Evolutionary conservation across 1,140 invertebrate genomes (phyloP).

Genomic region (Meloidogyne floridensis): DNA sequence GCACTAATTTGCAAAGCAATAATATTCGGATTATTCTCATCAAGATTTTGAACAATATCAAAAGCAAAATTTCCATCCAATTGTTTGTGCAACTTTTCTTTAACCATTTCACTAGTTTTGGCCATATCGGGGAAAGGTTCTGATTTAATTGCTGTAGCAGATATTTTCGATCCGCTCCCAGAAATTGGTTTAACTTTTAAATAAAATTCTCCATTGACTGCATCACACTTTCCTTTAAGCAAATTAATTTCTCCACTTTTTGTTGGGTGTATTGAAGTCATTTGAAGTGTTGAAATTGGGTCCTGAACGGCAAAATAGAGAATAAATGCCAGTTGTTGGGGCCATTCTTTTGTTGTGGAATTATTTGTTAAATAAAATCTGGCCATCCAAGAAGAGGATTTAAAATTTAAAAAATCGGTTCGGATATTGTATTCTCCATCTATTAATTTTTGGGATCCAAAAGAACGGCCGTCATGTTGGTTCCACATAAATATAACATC

Average conservation of each 20-base stretch:
- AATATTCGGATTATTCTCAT: slow-evolving; percentile 23
- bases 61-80: slow-evolving; percentile 21
- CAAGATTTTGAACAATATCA: not conserved
- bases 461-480: slow-evolving; percentile 85
- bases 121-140: slow-evolving; percentile 27
- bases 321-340: slow-evolving; percentile 22
- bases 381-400: slow-evolving; percentile 80
- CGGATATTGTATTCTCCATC: slow-evolving; percentile 78
- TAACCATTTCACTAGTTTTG: not conserved
- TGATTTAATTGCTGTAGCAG: not conserved
- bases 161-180: not conserved
- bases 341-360: not conserved
- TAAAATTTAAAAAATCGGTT: slow-evolving; percentile 83
- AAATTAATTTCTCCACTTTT: not conserved
- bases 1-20: slow-evolving; percentile 26
- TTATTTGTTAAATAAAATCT: slow-evolving; percentile 35
- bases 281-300: not conserved
- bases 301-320: slow-evolving; percentile 42
- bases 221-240: not conserved
- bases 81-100: not conserved
- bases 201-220: slow-evolving; percentile 19
- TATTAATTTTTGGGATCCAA: slow-evolving; percentile 86
- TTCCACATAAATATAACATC: slow-evolving; percentile 83
- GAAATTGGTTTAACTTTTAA: slow-evolving; percentile 5
- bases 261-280: not conserved